phyloP scores from a whole-genome alignment of 2,888 invertebrate genomes.

The Anoplius nigerrimus region DNA sequence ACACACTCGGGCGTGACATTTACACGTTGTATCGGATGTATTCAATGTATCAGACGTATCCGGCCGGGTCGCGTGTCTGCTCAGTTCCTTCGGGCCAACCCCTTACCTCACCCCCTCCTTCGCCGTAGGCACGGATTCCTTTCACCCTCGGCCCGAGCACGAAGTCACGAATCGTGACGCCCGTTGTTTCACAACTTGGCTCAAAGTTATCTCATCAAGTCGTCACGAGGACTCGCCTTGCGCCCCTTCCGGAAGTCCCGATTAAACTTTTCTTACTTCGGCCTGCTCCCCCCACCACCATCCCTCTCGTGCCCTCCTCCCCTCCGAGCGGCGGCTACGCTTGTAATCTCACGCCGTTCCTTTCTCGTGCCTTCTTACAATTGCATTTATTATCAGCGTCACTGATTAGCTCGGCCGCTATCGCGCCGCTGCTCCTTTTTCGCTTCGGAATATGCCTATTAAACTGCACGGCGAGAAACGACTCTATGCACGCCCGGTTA shows the following conservation, averaged over 20 bases:
- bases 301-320: too few relatives aligned
- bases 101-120: background rate
- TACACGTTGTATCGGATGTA: too few relatives aligned
- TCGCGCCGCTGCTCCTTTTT: too few relatives aligned
- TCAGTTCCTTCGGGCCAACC: slow-evolving; percentile 32
- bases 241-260: slow-evolving; percentile 37
- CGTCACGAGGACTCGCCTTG: slow-evolving; percentile 56
- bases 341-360: slow-evolving; percentile 3
- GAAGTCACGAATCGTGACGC: slow-evolving; percentile 58
- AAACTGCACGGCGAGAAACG: too few relatives aligned
- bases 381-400: too few relatives aligned
- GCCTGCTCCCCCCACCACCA: background rate
- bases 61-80: slow-evolving; percentile 49
- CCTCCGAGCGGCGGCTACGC: too few relatives aligned
- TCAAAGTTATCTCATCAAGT: slow-evolving; percentile 65
- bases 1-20: too few relatives aligned
- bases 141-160: slow-evolving; percentile 46
- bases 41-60: too few relatives aligned
- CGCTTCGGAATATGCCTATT: too few relatives aligned
- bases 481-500: too few relatives aligned
- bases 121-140: slow-evolving; percentile 44
- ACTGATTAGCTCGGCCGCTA: too few relatives aligned
- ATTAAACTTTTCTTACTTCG: slow-evolving; percentile 55
- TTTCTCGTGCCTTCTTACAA: background rate
- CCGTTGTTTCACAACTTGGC: slow-evolving; percentile 58